Base-by-base conservation (phyloP, 2,113 vertebrate species). In the Taurulus bubalis region DNA sequence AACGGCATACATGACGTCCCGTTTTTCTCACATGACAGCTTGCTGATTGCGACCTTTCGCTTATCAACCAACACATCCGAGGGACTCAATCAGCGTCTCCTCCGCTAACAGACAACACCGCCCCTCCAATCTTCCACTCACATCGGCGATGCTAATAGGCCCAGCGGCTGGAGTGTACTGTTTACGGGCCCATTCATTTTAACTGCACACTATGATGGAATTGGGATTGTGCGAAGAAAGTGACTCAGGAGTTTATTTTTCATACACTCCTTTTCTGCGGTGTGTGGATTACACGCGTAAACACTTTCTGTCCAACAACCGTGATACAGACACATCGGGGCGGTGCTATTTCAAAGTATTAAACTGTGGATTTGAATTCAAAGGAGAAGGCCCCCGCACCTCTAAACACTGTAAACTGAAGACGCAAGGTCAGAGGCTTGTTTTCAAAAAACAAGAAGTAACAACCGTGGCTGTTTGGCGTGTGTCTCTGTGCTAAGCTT, bases 31-130 rank as follows among this genome's bases (percentile, higher is more conserved):
- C 63, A 77, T 86, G 79, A 81, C 85, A 87, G 84, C 77, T 79
- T 77, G 47, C 75, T 88, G 86, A 88, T 83, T 85, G 51, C 63
- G 71, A 88, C 83, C 85, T 84, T 90, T 92, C 70, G 77, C 82
- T 85, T 81, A 84, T 90, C 82, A 86, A 15, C 73, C 51, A 73
- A 77, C 77, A 69, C 71, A 70, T 89, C 60, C 34, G 68, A 69
- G 72, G 55, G 60, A 71, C 47, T 77, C 32, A 26, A 28, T 72
- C 69, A 53, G 73, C 28, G 6, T 82, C 66, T 80, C 71, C 38
- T 68, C 65, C 36, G 51, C 80, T 75, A 74, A 1, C 73, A 75
- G 40, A 75, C 79, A 71, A 66, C 74, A 72, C 62, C 55, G 62
- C 26, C 82, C 34, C 68, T 42, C 53, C 56, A 75, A 84, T 87